A percentile compares a stretch with the other conserved stretches of the same genome.
Conservation (phyloP, 2,888 invertebrate genomes). For the Cenopis cana region DNA sequence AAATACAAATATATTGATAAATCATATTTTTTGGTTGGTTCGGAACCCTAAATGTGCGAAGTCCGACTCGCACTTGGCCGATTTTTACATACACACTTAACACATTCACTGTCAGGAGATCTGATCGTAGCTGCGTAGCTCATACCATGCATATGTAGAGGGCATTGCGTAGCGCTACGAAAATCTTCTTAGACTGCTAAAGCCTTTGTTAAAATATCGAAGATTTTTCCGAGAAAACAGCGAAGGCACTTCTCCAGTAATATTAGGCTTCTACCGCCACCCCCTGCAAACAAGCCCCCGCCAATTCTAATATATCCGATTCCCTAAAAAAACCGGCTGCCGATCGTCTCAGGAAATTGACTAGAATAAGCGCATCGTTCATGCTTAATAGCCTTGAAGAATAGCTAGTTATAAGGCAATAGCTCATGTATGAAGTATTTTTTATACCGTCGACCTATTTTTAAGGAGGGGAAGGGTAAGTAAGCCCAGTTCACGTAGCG, state of each 20-base stretch:
- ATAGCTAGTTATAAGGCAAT: constrained; percentile 43
- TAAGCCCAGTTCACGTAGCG: not conserved
- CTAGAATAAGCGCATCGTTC: constrained; percentile 44
- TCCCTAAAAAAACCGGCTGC: constrained; percentile 41
- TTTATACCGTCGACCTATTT: constrained; percentile 38
- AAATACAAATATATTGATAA: too few species aligned
- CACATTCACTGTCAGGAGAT: too few species aligned
- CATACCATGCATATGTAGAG: too few species aligned
- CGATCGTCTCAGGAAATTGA: constrained; percentile 44
- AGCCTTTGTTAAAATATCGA: not conserved
- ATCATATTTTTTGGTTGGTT: too few species aligned
- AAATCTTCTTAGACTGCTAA: too few species aligned
- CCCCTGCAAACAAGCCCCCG: constrained; percentile 24
- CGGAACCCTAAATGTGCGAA: too few species aligned
- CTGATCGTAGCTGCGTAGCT: too few species aligned
- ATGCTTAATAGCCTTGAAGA: constrained; percentile 41
- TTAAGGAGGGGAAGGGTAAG: constrained; percentile 26
- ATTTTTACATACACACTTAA: not conserved
- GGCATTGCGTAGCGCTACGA: too few species aligned
- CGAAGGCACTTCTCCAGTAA: constrained; percentile 7
- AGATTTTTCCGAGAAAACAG: constrained; percentile 8
- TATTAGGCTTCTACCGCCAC: constrained; percentile 16
- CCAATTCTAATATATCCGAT: constrained; percentile 37
- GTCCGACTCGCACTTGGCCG: too few species aligned
- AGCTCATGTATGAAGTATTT: constrained; percentile 42